These are phyloP conservation scores for Eupristina koningsbergeri DNA, from an alignment of 1,140 invertebrate species.

Conservation along the genomic window DNA sequence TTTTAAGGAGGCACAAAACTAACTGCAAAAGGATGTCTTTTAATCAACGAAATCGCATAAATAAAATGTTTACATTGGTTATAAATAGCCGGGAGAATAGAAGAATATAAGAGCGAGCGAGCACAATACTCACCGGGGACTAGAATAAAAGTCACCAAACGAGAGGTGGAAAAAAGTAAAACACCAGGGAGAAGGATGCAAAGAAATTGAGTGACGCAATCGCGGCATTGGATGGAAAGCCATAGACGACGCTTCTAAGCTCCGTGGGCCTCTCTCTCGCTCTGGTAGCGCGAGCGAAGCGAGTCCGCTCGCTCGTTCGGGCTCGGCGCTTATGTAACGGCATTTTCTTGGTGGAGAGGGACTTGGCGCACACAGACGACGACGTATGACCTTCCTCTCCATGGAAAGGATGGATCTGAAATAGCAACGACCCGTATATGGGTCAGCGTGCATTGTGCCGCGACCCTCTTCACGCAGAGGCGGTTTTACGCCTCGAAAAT, in stretches of 20 bases:
- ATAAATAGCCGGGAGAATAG: neutral
- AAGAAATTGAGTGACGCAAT: slow-evolving; percentile 39
- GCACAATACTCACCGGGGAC: neutral
- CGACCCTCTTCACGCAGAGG: slow-evolving; percentile 68
- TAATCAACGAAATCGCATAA: too few species aligned
- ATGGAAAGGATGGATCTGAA: slow-evolving; percentile 74
- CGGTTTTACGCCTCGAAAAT: slow-evolving; percentile 61
- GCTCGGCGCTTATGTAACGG: slow-evolving; percentile 49
- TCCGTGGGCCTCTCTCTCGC: slow-evolving; percentile 6
- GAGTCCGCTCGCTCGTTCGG: neutral
- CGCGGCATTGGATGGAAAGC: slow-evolving; percentile 30
- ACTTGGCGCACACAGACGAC: slow-evolving; percentile 48
- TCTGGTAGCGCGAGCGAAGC: slow-evolving; percentile 15
- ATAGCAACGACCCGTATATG: slow-evolving; percentile 74
- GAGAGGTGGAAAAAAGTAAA: neutral
- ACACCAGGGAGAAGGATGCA: neutral
- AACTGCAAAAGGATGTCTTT: too few species aligned
- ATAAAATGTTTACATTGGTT: neutral
- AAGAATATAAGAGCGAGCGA: neutral
- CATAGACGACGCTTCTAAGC: slow-evolving; percentile 32
- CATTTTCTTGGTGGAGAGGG: slow-evolving; percentile 39
- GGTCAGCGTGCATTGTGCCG: slow-evolving; percentile 73
- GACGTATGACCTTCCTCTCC: slow-evolving; percentile 72
- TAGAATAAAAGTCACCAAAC: neutral
- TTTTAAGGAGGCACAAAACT: neutral